Conservation (phyloP, 2,797 vertebrate genomes). For the Paguma larvata region DNA sequence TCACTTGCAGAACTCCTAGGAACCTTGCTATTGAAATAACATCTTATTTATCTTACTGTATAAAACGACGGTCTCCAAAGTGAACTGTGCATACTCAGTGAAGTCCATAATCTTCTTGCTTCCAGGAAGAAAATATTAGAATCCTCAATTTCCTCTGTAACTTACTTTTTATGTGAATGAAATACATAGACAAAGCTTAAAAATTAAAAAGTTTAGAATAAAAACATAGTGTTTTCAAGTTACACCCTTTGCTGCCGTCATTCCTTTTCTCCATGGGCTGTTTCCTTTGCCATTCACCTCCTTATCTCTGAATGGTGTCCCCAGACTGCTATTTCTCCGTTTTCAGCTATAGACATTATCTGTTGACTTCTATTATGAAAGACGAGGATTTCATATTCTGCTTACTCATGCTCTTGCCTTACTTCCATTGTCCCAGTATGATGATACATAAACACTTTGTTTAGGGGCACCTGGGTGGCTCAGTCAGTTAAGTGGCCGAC, state of each 20-base stretch:
- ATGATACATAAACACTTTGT: background rate
- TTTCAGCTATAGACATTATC: background rate
- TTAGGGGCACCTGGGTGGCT: too few species aligned
- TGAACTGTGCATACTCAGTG: background rate
- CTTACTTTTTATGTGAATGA: background rate
- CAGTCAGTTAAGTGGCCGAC: too few species aligned
- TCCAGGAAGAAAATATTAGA: slow-evolving; percentile 7
- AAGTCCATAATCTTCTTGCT: background rate
- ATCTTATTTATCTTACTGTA: background rate
- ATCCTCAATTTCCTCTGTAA: background rate
- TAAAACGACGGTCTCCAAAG: background rate
- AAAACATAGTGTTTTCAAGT: background rate
- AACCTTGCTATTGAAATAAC: background rate
- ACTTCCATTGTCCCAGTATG: background rate
- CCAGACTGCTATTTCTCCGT: background rate
- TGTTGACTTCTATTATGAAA: background rate
- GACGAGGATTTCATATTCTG: background rate
- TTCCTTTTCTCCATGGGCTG: background rate
- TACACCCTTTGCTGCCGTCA: background rate
- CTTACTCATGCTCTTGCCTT: background rate
- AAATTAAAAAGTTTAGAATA: background rate
- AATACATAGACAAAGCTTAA: background rate
- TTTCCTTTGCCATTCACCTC: background rate
- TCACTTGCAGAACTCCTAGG: background rate
- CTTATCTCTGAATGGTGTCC: background rate